Evolutionary conservation across 2,113 vertebrate species (phyloP), one percentile per base, ranked within the genome.

Genomic region (Telmatochromis sp.): DNA sequence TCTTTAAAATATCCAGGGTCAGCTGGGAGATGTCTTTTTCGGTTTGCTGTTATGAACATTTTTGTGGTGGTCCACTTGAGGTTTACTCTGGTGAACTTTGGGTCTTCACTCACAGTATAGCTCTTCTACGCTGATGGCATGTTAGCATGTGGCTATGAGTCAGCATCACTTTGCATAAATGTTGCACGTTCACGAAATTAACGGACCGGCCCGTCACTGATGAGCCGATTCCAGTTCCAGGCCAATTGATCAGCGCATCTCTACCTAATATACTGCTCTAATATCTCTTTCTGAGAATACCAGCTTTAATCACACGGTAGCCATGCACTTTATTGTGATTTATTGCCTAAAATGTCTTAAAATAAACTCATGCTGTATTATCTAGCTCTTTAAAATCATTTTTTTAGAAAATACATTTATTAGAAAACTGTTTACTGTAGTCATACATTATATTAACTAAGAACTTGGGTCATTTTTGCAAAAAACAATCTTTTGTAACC

Each of bases 151-250:
- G 70, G 15, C 42, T 31, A 28, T 11, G 23, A 49, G 9, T 75
- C 14, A 12, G 42, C 23, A 28, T 28, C 23, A 17, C 68, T 1
- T 15, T 73, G 40, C 14, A 7, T 75, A 47, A 37, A 65, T 12
- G 70, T 31, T 49, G 42, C 23, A 49, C 2, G 4, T 70, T 21
- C n/a, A 42, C 8, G 12, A 70, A 42, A 70, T 70, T 40, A 13
- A 70, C 3, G 1, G n/a, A 21, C 23, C 1, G 1, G 40, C 14
- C 0, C 6, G 21, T 73, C 21, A 73, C 37, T 6, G 5, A 23
- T 26, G 8, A 45, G 21, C 14, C 7, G 1, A 73, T 45, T 45
- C 21, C 70, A 19, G 70, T 49, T 17, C 23, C 42, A 28, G 70
- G 42, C 15, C 23, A 49, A 10, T 75, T 28, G 70, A 49, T 28